Percentiles rank a stretch among this genome's conserved stretches.
These are phyloP conservation scores for Hystrix brachyura DNA, from an alignment of 2,113 vertebrate species.

Conservation along the genomic window DNA sequence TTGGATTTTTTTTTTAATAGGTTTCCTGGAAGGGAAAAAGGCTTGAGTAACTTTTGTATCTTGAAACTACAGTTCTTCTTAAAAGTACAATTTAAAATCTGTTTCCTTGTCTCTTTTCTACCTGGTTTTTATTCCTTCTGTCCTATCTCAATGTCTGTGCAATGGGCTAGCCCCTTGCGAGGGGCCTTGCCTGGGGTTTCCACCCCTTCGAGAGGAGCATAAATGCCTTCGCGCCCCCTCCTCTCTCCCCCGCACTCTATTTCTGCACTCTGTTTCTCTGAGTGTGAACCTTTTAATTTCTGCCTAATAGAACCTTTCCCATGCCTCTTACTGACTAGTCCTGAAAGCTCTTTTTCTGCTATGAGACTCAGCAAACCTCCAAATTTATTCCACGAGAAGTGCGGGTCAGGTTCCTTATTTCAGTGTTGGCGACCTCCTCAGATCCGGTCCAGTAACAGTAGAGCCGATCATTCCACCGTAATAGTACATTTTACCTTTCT, in stretches of 20 bases:
- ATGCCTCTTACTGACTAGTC: neutral
- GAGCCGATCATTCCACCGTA: neutral
- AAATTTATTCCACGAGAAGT: neutral
- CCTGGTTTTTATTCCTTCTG: neutral
- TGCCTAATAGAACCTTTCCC: neutral
- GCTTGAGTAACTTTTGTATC: neutral
- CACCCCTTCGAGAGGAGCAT: too few relatives aligned
- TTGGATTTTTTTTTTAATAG: neutral
- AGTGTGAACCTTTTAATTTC: accelerated
- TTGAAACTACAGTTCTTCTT: neutral
- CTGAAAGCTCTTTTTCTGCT: neutral
- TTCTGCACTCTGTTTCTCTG: neutral
- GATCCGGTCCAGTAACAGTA: too few relatives aligned
- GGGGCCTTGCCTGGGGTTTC: too few relatives aligned
- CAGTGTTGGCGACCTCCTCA: neutral
- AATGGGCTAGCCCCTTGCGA: too few relatives aligned
- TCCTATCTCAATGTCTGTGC: neutral
- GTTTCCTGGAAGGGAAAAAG: neutral
- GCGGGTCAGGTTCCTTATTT: neutral
- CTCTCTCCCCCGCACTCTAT: too few relatives aligned
- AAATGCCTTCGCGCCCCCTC: too few relatives aligned
- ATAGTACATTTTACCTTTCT: neutral
- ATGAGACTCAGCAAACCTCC: neutral
- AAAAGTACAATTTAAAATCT: neutral
- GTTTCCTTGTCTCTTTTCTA: neutral